Evolutionary conservation across 2,888 invertebrate species (phyloP).

Genomic region (Boloria euphrosyne): DNA sequence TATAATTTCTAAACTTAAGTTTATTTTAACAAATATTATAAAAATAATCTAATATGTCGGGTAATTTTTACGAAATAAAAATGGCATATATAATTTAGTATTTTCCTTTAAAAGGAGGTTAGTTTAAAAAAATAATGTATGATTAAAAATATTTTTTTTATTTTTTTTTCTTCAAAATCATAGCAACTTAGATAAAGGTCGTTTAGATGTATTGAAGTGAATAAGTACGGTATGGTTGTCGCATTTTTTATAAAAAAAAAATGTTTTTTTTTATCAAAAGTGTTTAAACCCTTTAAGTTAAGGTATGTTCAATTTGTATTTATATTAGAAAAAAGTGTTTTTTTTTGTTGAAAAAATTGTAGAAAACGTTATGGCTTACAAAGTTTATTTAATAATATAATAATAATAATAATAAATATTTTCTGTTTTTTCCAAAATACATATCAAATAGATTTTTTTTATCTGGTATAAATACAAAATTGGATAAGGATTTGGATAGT

Average conservation of each 20-base stretch:
- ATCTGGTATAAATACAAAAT: constrained; percentile 15
- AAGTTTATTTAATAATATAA: neutral
- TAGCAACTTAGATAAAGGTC: neutral
- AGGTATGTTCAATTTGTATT: constrained; percentile 16
- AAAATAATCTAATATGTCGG: no score
- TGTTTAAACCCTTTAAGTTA: constrained; percentile 1
- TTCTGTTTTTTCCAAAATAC: neutral
- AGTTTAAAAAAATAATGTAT: neutral
- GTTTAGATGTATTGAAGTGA: neutral
- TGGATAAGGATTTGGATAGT: neutral
- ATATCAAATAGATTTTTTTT: constrained; percentile 6
- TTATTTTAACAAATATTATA: no score
- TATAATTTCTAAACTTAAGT: no score
- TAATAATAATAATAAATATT: no score
- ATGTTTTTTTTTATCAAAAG: neutral
- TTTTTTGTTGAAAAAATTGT: neutral
- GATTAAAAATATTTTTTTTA: no score
- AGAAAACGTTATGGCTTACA: neutral
- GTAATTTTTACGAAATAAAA: no score
- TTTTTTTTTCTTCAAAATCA: neutral
- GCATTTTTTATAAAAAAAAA: constrained; percentile 9
- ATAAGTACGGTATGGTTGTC: neutral
- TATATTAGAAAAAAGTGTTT: neutral
- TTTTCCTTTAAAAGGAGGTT: neutral
- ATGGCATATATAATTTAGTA: neutral